These are phyloP conservation scores for Clarias macrocephalus DNA, from an alignment of 2,113 vertebrate species.

Conservation along the genomic window DNA sequence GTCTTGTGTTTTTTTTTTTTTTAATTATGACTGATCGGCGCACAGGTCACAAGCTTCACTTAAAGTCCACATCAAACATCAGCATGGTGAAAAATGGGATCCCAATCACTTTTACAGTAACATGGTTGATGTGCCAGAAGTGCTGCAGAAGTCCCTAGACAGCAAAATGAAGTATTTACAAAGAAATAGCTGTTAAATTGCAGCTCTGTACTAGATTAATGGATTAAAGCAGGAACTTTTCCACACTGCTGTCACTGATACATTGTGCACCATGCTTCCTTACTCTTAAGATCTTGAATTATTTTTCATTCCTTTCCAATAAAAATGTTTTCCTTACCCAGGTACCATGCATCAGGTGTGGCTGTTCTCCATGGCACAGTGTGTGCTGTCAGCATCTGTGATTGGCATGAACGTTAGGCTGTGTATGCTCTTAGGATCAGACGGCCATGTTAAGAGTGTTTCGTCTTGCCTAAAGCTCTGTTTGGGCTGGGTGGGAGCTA, in stretches of 20 bases:
- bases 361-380: conserved; percentile 67
- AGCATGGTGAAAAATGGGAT: neutral
- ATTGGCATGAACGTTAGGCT: conserved; percentile 66
- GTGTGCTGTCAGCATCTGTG: conserved; percentile 58
- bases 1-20: too few relatives aligned
- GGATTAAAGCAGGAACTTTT: neutral
- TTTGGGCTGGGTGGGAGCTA: conserved; percentile 70
- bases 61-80: neutral
- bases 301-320: neutral
- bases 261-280: neutral
- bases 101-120: neutral
- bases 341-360: conserved; percentile 64
- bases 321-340: neutral
- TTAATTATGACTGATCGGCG: too few relatives aligned
- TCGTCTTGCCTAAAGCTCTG: conserved; percentile 69
- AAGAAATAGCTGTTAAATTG: neutral
- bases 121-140: neutral
- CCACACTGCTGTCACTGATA: neutral
- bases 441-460: conserved; percentile 54
- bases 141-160: neutral
- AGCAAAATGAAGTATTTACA: too few relatives aligned
- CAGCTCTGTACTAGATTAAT: neutral
- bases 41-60: neutral
- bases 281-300: neutral
- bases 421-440: conserved; percentile 51